Evolutionary conservation across 2,797 vertebrate genomes (phyloP).

Genomic region (Poeciliopsis gracilis): DNA sequence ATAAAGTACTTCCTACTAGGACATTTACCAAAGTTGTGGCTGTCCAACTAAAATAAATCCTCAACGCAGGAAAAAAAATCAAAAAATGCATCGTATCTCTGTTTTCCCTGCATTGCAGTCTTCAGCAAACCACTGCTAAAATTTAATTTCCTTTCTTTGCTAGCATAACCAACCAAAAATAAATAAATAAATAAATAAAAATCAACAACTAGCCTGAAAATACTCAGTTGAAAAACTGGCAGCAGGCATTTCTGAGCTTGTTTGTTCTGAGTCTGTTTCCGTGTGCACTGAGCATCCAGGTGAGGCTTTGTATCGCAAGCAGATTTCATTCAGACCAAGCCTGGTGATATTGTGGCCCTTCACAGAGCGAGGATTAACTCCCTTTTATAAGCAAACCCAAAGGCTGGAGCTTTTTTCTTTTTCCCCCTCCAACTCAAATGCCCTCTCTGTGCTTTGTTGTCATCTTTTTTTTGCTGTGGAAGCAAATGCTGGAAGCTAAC

Average conservation of each 20-base stretch:
- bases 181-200: not conserved
- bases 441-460: slow-evolving; percentile 60
- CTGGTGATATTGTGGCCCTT: slow-evolving; percentile 34
- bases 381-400: slow-evolving; percentile 68
- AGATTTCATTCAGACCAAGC: slow-evolving; percentile 21
- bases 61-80: not conserved
- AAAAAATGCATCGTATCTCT: not conserved
- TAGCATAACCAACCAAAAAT: not conserved
- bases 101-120: slow-evolving; percentile 4
- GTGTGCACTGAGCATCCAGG: slow-evolving; percentile 65
- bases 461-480: slow-evolving; percentile 66
- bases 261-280: slow-evolving; percentile 34
- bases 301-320: slow-evolving; percentile 47
- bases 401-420: slow-evolving; percentile 30
- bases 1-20: not conserved
- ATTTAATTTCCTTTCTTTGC: not conserved
- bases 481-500: slow-evolving; percentile 49
- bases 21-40: not conserved
- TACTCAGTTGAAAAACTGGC: slow-evolving; percentile 18
- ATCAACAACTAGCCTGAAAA: not conserved
- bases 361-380: slow-evolving; percentile 72
- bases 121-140: slow-evolving; percentile 3
- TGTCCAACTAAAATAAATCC: not conserved
- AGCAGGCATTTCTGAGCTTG: not conserved
- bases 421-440: slow-evolving; percentile 8